Conservation (phyloP, 2,113 vertebrate genomes). For the Atlantisia rogersi region DNA sequence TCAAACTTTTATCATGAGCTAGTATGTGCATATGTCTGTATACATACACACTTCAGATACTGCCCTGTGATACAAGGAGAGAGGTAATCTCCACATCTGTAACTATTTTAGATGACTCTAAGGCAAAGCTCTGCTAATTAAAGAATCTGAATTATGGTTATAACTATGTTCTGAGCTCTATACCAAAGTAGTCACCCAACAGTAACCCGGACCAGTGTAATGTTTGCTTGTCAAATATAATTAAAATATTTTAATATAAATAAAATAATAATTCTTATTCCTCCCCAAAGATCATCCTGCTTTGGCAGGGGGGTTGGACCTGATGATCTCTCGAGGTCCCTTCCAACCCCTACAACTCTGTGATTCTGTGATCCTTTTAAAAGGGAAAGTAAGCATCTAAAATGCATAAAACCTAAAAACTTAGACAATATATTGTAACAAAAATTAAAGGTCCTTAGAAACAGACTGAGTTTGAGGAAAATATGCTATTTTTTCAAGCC, state of each 20-base stretch:
- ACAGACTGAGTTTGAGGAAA: background rate
- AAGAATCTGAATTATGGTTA: background rate
- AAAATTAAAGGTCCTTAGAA: background rate
- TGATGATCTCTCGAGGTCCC: too few species aligned
- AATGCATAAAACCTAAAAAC: background rate
- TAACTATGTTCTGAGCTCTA: background rate
- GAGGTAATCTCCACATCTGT: background rate
- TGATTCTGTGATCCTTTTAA: background rate
- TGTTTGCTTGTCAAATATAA: background rate
- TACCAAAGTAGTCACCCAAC: background rate
- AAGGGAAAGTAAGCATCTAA: background rate
- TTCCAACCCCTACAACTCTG: too few species aligned
- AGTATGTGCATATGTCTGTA: background rate
- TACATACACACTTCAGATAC: background rate
- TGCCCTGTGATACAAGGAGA: background rate
- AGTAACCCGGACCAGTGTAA: background rate
- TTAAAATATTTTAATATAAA: background rate
- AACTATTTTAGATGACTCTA: background rate
- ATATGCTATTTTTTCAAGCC: background rate
- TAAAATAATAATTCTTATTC: background rate
- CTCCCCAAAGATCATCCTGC: background rate
- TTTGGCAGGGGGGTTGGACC: too few species aligned
- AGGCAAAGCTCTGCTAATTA: background rate
- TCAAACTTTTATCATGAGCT: background rate
- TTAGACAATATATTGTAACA: background rate